Evolutionary conservation across 2,797 vertebrate species (phyloP).

Genomic region (Sandelia bainsii): DNA sequence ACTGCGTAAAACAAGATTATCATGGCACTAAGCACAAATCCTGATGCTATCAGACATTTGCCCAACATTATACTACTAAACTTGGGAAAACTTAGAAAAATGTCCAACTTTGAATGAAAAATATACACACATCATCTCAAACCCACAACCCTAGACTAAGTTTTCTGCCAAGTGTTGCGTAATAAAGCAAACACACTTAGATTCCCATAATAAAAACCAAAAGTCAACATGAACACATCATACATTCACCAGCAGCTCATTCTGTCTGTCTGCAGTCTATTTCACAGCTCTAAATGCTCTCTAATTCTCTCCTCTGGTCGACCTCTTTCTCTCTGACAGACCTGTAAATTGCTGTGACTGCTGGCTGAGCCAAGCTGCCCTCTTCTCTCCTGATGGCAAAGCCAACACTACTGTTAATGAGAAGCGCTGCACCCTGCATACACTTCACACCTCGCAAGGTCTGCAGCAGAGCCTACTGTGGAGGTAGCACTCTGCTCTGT

Average conservation of each 20-base stretch:
- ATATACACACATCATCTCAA: slow-evolving; percentile 32
- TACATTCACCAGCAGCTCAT: slow-evolving; percentile 52
- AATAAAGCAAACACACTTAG: slow-evolving; percentile 65
- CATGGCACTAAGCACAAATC: slow-evolving; percentile 52
- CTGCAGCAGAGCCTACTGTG: slow-evolving; percentile 34
- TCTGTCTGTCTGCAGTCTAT: slow-evolving; percentile 46
- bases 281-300: slow-evolving; percentile 68
- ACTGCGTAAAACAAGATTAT: slow-evolving; percentile 61
- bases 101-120: slow-evolving; percentile 32
- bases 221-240: slow-evolving; percentile 64
- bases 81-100: slow-evolving; percentile 33
- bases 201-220: slow-evolving; percentile 51
- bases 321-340: slow-evolving; percentile 68
- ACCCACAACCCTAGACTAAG: slow-evolving; percentile 36
- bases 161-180: slow-evolving; percentile 53
- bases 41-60: slow-evolving; percentile 54
- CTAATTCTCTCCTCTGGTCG: slow-evolving; percentile 63
- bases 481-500: slow-evolving; percentile 27
- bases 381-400: slow-evolving; percentile 57
- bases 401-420: slow-evolving; percentile 66
- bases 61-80: slow-evolving; percentile 38
- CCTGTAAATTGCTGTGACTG: slow-evolving; percentile 72
- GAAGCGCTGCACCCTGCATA: slow-evolving; percentile 47
- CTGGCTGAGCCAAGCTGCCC: slow-evolving; percentile 61
- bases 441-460: slow-evolving; percentile 65